Evolutionary conservation across 2,113 vertebrate genomes (phyloP), one percentile per base, ranked within the genome.

Genomic region (Equus quagga): DNA sequence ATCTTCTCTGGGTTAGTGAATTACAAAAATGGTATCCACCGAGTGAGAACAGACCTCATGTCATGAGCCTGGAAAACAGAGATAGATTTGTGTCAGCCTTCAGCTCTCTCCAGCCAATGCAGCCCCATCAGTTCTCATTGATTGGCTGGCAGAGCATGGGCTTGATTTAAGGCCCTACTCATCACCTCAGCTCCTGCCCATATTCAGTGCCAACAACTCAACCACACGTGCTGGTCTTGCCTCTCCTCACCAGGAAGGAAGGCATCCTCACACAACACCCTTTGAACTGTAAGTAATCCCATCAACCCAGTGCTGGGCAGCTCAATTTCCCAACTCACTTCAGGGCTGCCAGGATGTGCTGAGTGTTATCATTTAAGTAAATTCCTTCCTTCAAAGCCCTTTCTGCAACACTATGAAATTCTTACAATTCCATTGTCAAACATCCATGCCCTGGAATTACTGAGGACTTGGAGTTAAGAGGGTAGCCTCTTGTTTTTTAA

Each of bases 81-180:
- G 7, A 2, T 13, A 46, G 0, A 23, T 72, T 33, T 85, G 15
- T 51, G 36, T 49, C 64, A 83, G 69, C 6, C 33, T 6, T 90
- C 23, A 21, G 0, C 12, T 9, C 15, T 65, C 58, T 65, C 56
- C 3, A 8, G 31, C 19, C 64, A 72, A 15, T 1, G 0, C 3
- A 41, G 18, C 58, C 24, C 62, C 14, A 28, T 21, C 15, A 87
- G 24, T 13, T 9, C 54, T 11, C 8, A 10, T 0, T 75, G 11
- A 2, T 26, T 26, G 44, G 18, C 15, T 72, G 24, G 9, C 41
- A 83, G n/a, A 88, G 3, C 14, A 33, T 10, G 82, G 11, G 11
- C 31, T 54, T 24, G 33, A 7, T 49, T 17, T 41, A 70, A 85
- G 44, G 31, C 6, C 33, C 11, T n/a, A 46, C 6, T 54, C 18